Evolutionary conservation across 2,797 vertebrate species (phyloP), one percentile per base, ranked within the genome.

Genomic region (Atherinosoma microstoma): DNA sequence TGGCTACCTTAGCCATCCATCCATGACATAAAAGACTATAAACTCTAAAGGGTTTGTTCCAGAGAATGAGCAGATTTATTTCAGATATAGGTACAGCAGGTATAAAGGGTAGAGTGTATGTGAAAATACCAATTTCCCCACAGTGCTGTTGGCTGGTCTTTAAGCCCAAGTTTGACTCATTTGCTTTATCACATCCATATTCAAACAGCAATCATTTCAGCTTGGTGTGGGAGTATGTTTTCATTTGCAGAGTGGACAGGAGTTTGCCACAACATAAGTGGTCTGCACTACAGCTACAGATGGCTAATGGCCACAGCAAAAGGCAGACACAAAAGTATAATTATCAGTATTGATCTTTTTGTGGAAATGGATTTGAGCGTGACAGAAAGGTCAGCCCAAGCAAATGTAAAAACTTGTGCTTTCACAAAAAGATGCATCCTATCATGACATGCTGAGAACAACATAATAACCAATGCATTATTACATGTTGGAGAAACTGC

Each of bases 41-140:
- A 91, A 89, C 79, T 91, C 73, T 83, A 85, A 94, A 89, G 84
- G 76, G 85, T 82, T 94, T 92, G 84, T 90, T 93, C 78, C 85
- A 87, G 84, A 86, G 82, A 78, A 63, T 76, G 84, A 87, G 80
- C 85, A 90, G 89, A 93, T 92, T 91, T 93, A 93, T 92, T 90
- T 89, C 80, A 83, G 84, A 85, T 87, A 65, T 70, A 78, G 74
- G 77, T 84, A 63, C 78, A 86, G 71, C 68, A 78, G 67, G 84
- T 84, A 85, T 51, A 76, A 73, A 72, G 64, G 76, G 82, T 80
- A 74, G 81, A 84, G 82, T 80, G 75, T 82, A 79, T 75, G 79
- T 87, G 84, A 90, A 89, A 91, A 89, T 86, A 73, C 75, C 74
- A 73, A 76, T 87, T 86, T 80, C 77, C 77, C 80, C 74, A 65